Percentiles rank a stretch among this genome's conserved stretches.
These are phyloP conservation scores for Trypoxylus dichotomus DNA, from an alignment of 1,140 invertebrate species.

Conservation along the genomic window DNA sequence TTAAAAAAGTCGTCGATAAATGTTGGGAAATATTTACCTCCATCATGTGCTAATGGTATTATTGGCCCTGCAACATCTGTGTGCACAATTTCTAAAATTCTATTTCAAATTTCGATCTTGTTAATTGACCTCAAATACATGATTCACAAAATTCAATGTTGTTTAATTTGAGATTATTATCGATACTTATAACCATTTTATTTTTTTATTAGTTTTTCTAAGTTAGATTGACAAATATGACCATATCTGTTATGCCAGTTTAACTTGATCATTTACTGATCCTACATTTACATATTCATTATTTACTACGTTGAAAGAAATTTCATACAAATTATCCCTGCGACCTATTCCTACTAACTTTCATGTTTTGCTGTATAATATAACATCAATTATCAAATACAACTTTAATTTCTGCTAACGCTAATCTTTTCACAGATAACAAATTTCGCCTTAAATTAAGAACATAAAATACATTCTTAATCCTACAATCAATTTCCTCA, in stretches of 20 bases:
- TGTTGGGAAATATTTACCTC: conserved; percentile 50
- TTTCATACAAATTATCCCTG: not conserved
- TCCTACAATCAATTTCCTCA: not conserved
- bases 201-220: not conserved
- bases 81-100: conserved; percentile 46
- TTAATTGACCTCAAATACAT: too few species aligned
- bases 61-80: conserved; percentile 52
- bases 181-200: too few species aligned
- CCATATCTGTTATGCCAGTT: not conserved
- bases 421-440: not conserved
- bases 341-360: not conserved
- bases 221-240: not conserved
- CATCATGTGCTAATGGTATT: conserved; percentile 41
- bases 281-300: not conserved
- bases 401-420: not conserved
- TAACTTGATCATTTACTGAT: not conserved
- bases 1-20: conserved; percentile 52
- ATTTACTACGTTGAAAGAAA: not conserved
- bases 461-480: conserved; percentile 5
- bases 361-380: not conserved
- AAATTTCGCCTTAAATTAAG: not conserved
- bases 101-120: not conserved
- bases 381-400: not conserved
- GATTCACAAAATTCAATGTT: too few species aligned
- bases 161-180: too few species aligned